Percentiles rank a stretch among this genome's conserved stretches.
phyloP scores from a whole-genome alignment of 2,797 vertebrate species.

The Salarias fasciatus region DNA sequence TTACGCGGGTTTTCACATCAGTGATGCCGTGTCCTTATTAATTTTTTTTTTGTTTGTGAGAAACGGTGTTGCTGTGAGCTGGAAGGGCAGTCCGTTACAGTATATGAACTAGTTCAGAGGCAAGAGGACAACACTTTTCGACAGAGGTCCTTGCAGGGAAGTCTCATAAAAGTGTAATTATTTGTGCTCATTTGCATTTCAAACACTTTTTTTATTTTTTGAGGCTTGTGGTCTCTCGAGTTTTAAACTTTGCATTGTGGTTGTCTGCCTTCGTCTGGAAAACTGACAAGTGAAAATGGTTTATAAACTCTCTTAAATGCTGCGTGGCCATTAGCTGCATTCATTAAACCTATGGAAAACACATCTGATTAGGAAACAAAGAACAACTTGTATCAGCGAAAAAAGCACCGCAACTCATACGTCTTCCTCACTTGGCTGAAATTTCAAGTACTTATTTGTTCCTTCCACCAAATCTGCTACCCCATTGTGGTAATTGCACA shows the following conservation, averaged over 20 bases:
- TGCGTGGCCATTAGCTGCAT: slow-evolving; percentile 13
- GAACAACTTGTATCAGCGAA: no score
- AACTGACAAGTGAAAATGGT: slow-evolving; percentile 29
- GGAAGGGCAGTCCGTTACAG: neutral
- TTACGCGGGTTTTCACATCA: neutral
- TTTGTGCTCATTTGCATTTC: slow-evolving; percentile 64
- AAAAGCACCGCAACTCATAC: neutral
- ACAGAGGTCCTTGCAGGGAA: slow-evolving; percentile 27
- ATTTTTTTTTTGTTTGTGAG: neutral
- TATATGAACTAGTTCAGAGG: slow-evolving; percentile 5
- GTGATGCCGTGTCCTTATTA: neutral
- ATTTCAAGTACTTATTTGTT: slow-evolving; percentile 2
- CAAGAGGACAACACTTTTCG: slow-evolving; percentile 17
- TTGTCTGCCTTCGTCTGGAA: slow-evolving; percentile 7
- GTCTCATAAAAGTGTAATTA: slow-evolving; percentile 45
- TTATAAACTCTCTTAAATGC: slow-evolving; percentile 39
- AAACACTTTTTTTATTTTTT: slow-evolving; percentile 48
- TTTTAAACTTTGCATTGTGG: slow-evolving; percentile 32
- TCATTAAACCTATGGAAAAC: slow-evolving; percentile 9
- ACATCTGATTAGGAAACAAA: no score
- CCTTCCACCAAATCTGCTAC: neutral
- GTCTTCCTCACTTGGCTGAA: neutral
- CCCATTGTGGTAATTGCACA: neutral
- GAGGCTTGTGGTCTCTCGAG: slow-evolving; percentile 32
- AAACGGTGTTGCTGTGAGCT: neutral